phyloP scores from a whole-genome alignment of 2,797 vertebrate species.

The Megaceryle alcyon region DNA sequence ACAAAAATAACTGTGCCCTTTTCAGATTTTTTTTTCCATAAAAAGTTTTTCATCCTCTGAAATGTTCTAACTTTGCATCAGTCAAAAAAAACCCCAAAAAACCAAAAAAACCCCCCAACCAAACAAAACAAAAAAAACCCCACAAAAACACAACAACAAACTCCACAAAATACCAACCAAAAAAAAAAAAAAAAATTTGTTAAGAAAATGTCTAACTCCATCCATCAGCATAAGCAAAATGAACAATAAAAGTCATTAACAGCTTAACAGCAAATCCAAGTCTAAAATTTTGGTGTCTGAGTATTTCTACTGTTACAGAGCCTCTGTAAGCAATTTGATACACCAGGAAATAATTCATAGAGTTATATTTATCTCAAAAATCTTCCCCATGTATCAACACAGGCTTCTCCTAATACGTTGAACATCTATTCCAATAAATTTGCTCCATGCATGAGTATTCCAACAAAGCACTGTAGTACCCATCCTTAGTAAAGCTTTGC shows the following conservation, averaged over 20 bases:
- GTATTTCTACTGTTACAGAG: not conserved
- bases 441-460: accelerated
- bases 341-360: not conserved
- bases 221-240: not conserved
- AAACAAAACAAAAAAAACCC: not conserved
- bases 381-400: not conserved
- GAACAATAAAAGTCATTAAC: not conserved
- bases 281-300: not conserved
- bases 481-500: not conserved
- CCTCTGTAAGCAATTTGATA: not conserved
- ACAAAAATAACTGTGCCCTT: not conserved
- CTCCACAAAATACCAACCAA: too few species aligned
- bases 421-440: not conserved
- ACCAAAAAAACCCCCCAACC: not conserved
- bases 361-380: not conserved
- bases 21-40: not conserved
- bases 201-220: not conserved
- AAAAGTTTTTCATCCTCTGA: not conserved
- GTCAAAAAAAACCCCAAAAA: not conserved
- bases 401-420: not conserved
- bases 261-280: not conserved
- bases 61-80: not conserved
- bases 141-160: too few species aligned
- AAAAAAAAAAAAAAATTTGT: not conserved
- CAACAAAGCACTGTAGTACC: not conserved